phyloP scores from a whole-genome alignment of 2,113 vertebrate species.

The Progne subis region DNA sequence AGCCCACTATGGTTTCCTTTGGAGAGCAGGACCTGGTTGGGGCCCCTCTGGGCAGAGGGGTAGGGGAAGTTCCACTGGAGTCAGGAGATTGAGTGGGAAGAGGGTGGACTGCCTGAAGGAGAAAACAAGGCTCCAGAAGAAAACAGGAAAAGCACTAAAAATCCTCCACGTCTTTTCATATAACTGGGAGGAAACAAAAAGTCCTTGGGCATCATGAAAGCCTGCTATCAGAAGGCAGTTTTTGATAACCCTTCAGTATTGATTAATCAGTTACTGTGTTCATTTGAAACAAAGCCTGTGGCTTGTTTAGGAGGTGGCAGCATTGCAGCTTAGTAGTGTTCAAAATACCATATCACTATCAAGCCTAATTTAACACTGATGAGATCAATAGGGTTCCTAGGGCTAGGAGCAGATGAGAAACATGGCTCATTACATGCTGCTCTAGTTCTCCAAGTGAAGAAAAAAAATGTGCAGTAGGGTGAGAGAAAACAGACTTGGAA shows the following conservation, averaged over 20 bases:
- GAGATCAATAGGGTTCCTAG: slow-evolving; percentile 21
- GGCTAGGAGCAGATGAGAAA: slow-evolving; percentile 17
- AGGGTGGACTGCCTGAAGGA: background rate
- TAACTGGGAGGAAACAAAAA: background rate
- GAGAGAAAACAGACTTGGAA: background rate
- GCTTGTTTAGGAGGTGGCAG: slow-evolving; percentile 25
- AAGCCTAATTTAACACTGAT: slow-evolving; percentile 44
- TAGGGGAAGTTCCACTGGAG: background rate
- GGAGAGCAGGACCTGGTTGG: background rate
- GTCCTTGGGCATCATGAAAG: background rate
- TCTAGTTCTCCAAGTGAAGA: background rate
- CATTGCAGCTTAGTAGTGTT: background rate
- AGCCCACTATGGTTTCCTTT: background rate
- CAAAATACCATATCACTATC: background rate
- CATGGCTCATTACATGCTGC: background rate
- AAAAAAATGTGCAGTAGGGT: background rate
- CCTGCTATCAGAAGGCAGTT: background rate
- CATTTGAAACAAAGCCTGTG: background rate
- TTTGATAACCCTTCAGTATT: slow-evolving; percentile 23
- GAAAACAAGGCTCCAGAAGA: background rate
- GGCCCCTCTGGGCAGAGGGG: background rate
- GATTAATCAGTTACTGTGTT: slow-evolving; percentile 9
- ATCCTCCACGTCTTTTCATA: accelerated
- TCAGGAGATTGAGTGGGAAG: background rate
- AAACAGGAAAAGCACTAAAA: background rate